Conservation (phyloP, 2,113 vertebrate species). For the Pundamilia nyererei region DNA sequence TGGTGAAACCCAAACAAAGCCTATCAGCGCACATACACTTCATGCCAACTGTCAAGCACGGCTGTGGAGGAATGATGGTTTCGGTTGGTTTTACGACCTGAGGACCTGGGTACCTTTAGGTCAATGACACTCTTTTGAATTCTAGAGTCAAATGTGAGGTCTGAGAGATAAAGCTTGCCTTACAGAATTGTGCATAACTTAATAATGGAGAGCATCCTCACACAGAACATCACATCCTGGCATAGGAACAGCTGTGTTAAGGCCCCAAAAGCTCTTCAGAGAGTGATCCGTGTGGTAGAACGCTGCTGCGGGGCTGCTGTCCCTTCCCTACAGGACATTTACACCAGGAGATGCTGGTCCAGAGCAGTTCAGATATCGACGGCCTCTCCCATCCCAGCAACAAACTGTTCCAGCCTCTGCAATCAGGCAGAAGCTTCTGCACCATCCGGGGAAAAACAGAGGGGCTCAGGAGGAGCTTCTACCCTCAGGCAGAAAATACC, state of each 20-base stretch:
- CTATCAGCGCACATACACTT: neutral
- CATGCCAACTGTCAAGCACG: neutral
- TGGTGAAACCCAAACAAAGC: neutral
- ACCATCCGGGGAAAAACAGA: neutral
- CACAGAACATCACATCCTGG: neutral
- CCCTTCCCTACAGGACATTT: neutral
- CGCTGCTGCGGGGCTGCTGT: neutral
- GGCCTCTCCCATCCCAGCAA: neutral
- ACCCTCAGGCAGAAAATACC: neutral
- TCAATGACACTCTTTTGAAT: neutral
- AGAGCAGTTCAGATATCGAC: fast-evolving
- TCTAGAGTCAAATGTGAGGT: neutral
- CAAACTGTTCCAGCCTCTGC: neutral
- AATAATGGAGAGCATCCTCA: neutral
- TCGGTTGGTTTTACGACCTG: fast-evolving
- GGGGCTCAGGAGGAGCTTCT: neutral
- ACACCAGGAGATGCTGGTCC: neutral
- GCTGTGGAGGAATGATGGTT: neutral
- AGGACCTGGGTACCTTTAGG: neutral
- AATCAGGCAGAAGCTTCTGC: neutral
- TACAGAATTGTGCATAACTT: neutral
- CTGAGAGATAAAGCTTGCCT: too few species aligned
- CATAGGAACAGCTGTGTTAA: neutral
- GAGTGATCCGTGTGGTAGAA: fast-evolving
- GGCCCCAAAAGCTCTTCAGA: neutral